Evolutionary conservation across 2,113 vertebrate species (phyloP).

Genomic region (Pelodiscus sinensis): DNA sequence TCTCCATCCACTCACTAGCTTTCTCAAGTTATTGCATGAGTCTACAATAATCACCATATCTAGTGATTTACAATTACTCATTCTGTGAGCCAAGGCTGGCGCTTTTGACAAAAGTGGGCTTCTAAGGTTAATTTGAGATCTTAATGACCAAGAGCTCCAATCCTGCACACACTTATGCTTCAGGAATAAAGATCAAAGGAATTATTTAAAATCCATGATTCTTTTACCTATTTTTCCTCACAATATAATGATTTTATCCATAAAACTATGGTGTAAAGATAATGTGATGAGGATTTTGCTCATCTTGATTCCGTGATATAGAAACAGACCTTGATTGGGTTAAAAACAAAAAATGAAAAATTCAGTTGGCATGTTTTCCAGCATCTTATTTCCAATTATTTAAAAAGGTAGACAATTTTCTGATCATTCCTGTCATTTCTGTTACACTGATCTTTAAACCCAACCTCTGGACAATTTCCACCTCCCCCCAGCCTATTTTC

Average conservation of each 20-base stretch:
- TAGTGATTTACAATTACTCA: not conserved
- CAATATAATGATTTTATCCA: not conserved
- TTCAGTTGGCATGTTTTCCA: not conserved
- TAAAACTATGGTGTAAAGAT: not conserved
- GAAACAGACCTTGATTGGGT: not conserved
- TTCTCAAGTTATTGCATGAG: not conserved
- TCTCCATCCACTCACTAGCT: not conserved
- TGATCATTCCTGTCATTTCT: not conserved
- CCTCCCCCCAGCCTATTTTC: not conserved
- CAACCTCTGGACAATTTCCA: not conserved
- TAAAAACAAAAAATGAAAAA: not conserved
- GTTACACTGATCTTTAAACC: not conserved
- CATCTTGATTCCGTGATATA: not conserved
- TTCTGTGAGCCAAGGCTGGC: not conserved
- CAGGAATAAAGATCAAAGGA: not conserved
- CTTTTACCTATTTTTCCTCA: not conserved
- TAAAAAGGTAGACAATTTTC: not conserved
- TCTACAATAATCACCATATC: not conserved
- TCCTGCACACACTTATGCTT: not conserved
- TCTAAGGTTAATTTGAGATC: not conserved
- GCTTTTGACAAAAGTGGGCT: rapidly evolving
- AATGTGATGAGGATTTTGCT: not conserved
- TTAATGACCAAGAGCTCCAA: not conserved
- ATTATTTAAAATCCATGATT: not conserved
- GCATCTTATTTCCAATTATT: not conserved